Base-by-base conservation (phyloP, 2,888 invertebrate genomes). In the Athalia rosae region DNA sequence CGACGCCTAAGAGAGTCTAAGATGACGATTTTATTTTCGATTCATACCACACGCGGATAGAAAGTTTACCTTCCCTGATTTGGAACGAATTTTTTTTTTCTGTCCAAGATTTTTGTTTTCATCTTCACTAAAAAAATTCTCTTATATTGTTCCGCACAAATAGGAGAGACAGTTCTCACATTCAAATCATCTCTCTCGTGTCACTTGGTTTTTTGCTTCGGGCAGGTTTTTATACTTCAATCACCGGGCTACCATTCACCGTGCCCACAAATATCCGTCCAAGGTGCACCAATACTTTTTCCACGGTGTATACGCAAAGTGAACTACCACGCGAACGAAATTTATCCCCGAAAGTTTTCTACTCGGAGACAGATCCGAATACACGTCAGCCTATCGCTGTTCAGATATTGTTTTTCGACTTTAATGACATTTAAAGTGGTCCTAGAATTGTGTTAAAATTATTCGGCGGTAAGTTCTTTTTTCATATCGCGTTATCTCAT, bases 221-320 rank as follows among this genome's bases (percentile, higher is more conserved):
- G 71, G 71, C 71, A 13, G 56, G 56, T 9, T 58, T 71, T 15
- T 4, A 71, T 58, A 4, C 45, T 2, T 43, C 28, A 28, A 28
- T 28, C 28, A n/a, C 53, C 3, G 71, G 71, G 50, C 71, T 71
- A 71, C 71, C 71, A 58, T 71, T 71, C 71, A 71, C 71, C 58
- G 15, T 13, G 56, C 58, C 45, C 45, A 13, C 58, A 71, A 71
- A 71, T 71, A 41, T 58, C 56, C 58, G 58, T 71, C 28, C 71
- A 71, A 58, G 71, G 71, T 4, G 58, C 58, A 71, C 71, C 28
- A 28, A 28, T 71, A 71, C 71, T 71, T 58, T 71, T 58, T 56
- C 71, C 28, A 71, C 28, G 13, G 11, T 11, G 13, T 3, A 45
- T 56, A 11, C 56, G 53, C 58, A 45, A 48, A 71, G 56, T 43